A percentile compares a stretch with the other conserved stretches of the same genome.
These are phyloP conservation scores for Rhinella marina DNA, from an alignment of 2,797 vertebrate species.

Conservation along the genomic window DNA sequence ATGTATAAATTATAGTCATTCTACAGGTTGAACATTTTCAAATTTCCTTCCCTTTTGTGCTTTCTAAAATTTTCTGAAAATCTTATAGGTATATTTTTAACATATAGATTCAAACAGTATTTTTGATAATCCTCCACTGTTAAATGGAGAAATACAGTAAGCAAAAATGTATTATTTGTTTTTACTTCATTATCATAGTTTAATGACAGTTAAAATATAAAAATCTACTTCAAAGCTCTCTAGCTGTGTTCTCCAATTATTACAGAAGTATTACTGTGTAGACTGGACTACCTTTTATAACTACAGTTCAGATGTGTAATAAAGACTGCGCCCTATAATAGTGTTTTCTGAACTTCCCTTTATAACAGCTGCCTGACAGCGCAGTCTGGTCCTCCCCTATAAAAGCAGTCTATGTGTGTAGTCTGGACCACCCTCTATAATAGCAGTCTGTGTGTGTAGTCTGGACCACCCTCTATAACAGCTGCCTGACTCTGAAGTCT, in stretches of 20 bases:
- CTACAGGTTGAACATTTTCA: neutral
- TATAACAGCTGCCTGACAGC: no score
- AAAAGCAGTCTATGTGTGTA: no score
- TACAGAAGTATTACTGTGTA: neutral
- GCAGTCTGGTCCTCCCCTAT: no score
- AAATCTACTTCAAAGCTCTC: neutral
- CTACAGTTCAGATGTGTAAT: no score
- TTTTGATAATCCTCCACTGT: neutral
- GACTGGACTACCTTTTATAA: neutral
- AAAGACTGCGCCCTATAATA: no score
- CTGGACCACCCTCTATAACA: neutral
- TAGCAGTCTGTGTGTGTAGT: neutral
- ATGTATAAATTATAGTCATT: neutral
- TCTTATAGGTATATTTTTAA: neutral
- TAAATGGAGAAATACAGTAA: neutral
- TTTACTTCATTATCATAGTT: neutral
- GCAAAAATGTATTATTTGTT: neutral
- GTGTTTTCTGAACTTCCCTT: no score
- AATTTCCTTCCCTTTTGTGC: neutral
- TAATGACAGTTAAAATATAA: neutral
- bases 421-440: neutral
- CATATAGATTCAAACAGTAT: neutral
- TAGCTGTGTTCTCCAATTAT: neutral
- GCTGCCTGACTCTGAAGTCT: no score
- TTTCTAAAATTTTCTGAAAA: neutral